phyloP scores from a whole-genome alignment of 1,140 invertebrate genomes.

The Ips nitidus region DNA sequence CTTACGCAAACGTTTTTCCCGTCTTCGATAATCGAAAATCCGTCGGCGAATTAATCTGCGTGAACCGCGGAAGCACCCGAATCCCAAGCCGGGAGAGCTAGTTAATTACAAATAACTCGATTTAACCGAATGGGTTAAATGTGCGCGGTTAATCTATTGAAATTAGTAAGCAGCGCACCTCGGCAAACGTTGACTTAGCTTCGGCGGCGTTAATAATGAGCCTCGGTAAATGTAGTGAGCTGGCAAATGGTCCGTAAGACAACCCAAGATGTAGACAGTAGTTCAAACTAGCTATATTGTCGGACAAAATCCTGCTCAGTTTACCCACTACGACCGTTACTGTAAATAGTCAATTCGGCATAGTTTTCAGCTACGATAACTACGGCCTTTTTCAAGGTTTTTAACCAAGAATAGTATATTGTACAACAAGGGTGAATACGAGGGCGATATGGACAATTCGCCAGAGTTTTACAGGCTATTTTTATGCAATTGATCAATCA shows the following conservation, averaged over 20 bases:
- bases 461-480: too few species aligned
- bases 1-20: constrained; percentile 20
- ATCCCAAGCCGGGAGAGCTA: constrained; percentile 32
- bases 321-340: neutral
- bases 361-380: too few species aligned
- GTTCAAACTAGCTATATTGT: constrained; percentile 5
- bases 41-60: constrained; percentile 44
- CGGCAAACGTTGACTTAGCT: constrained; percentile 51
- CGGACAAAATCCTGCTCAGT: constrained; percentile 14
- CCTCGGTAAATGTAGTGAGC: constrained; percentile 50
- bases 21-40: constrained; percentile 45
- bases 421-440: too few species aligned
- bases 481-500: too few species aligned
- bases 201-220: constrained; percentile 50
- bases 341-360: too few species aligned
- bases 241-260: constrained; percentile 51
- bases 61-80: constrained; percentile 24
- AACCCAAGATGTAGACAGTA: constrained; percentile 25
- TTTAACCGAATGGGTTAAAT: constrained; percentile 53
- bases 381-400: too few species aligned
- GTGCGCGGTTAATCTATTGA: constrained; percentile 54
- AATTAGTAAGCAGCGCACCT: constrained; percentile 53
- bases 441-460: too few species aligned
- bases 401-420: too few species aligned
- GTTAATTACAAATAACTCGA: constrained; percentile 55